A percentile compares a stretch with the other conserved stretches of the same genome.
phyloP scores from a whole-genome alignment of 2,113 vertebrate species.

The Bujurquina vittata region DNA sequence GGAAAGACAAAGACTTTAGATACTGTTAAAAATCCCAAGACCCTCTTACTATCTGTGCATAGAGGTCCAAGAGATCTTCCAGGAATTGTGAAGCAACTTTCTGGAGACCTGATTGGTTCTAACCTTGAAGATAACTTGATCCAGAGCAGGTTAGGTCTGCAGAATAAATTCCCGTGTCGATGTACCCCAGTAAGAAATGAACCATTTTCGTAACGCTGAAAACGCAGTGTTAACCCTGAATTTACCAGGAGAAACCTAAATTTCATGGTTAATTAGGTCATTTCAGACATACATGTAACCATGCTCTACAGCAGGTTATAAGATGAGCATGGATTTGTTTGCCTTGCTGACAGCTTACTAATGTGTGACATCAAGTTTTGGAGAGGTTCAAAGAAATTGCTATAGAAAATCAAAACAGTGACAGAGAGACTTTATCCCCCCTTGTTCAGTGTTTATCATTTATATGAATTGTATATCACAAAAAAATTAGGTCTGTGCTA shows the following conservation, averaged over 20 bases:
- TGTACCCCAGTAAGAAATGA: background rate
- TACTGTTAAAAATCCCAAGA: too few species aligned
- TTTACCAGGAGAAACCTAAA: background rate
- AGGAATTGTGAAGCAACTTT: too few species aligned
- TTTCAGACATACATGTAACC: too few species aligned
- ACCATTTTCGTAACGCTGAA: background rate
- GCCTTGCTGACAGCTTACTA: background rate
- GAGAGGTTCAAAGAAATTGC: background rate
- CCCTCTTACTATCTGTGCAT: too few species aligned
- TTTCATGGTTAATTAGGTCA: background rate
- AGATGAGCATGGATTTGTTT: background rate
- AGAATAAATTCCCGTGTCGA: background rate
- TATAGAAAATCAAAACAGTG: background rate
- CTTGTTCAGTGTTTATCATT: background rate
- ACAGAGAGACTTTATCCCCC: background rate
- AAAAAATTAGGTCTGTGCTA: background rate
- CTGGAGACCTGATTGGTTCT: too few species aligned
- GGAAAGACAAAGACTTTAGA: background rate
- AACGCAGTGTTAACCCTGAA: background rate
- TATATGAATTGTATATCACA: background rate
- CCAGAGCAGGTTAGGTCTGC: too few species aligned
- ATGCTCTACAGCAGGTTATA: too few species aligned
- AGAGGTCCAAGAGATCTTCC: too few species aligned
- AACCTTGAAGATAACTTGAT: too few species aligned
- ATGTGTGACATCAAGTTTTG: background rate